Conservation (phyloP, 2,888 invertebrate species). For the Polydrusus pterygomalis region DNA sequence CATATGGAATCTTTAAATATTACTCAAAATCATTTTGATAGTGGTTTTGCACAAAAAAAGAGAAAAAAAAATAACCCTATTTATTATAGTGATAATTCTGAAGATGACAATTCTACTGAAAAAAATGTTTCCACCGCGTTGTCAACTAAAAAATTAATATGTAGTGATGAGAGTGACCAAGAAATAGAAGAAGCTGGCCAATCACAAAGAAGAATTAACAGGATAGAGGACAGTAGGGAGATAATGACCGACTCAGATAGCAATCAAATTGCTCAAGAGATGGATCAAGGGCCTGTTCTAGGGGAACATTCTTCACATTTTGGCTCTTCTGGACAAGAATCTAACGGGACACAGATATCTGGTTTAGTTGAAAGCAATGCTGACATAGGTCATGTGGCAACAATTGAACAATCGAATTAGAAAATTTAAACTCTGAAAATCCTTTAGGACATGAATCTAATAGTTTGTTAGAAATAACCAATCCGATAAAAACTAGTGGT, state of each 20-base stretch:
- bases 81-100: conserved; percentile 32
- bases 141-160: conserved; percentile 1
- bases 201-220: background rate
- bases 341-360: background rate
- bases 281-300: background rate
- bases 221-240: no score
- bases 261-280: background rate
- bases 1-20: background rate
- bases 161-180: conserved; percentile 14
- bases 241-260: background rate
- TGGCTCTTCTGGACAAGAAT: background rate
- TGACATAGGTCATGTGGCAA: no score
- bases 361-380: no score
- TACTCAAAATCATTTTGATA: conserved; percentile 15
- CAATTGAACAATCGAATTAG: no score
- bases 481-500: background rate
- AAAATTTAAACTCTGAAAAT: no score
- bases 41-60: conserved; percentile 6
- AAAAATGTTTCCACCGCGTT: no score
- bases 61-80: conserved; percentile 14
- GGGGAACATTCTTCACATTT: background rate
- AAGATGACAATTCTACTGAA: background rate
- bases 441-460: no score
- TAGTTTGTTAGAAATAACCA: background rate
- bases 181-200: background rate